phyloP scores from a whole-genome alignment of 1,140 invertebrate genomes.

The Atta cephalotes region DNA sequence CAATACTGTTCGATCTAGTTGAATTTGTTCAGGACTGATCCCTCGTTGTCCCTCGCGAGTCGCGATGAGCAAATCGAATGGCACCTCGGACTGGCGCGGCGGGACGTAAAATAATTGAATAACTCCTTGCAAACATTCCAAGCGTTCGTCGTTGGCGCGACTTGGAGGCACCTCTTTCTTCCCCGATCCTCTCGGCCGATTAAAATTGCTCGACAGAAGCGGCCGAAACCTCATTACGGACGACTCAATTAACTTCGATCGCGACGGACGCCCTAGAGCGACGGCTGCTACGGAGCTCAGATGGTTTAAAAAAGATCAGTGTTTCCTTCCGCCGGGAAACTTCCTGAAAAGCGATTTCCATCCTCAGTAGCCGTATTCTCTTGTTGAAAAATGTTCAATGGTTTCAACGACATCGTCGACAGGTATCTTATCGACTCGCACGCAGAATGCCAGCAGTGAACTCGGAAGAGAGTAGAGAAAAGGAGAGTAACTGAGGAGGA shows the following conservation, averaged over 20 bases:
- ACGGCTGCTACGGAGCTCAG: conserved; percentile 24
- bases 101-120: conserved; percentile 59
- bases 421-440: not conserved
- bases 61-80: conserved; percentile 40
- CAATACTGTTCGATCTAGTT: conserved; percentile 13
- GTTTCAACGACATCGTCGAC: conserved; percentile 27
- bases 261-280: conserved; percentile 53
- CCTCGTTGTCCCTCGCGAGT: not conserved
- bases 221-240: conserved; percentile 65
- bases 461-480: not conserved
- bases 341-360: conserved; percentile 52
- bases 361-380: not conserved
- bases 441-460: not conserved
- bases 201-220: conserved; percentile 61
- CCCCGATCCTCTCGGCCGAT: conserved; percentile 29
- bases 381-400: conserved; percentile 37
- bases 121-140: conserved; percentile 56
- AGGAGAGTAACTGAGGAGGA: not conserved
- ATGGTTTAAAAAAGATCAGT: conserved; percentile 43
- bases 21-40: conserved; percentile 19
- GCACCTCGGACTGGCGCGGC: conserved; percentile 8
- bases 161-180: conserved; percentile 12
- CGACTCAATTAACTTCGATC: conserved; percentile 67
- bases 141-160: conserved; percentile 38
- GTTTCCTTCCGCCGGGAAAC: conserved; percentile 31